Base-by-base conservation (phyloP, 2,888 invertebrate genomes). In the Taenaris catops region DNA sequence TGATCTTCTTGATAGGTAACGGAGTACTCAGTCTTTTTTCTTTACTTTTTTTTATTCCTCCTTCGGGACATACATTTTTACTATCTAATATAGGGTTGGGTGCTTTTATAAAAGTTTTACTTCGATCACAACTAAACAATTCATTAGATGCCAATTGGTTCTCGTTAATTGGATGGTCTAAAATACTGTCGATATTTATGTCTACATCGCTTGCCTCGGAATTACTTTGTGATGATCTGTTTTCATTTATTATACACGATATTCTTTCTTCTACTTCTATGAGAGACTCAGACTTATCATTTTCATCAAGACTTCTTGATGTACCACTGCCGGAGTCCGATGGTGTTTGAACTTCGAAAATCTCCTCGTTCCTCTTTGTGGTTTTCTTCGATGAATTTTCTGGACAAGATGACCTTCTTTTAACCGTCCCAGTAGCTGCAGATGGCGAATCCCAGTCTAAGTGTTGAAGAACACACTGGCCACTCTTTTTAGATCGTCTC, bases 381-480 rank as follows among this genome's bases (percentile, higher is more conserved):
- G 47, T 40, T 34, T 54, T 53, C 35, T 69, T 71, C 0, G 69
- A 55, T 38, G 68, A 55, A 43, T 66, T 69, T 49, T 84, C 83
- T 6, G 86, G 84, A 37, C 87, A 81, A 0, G 91, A 91, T 14
- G 87, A 80, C 33, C 92, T 83, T 48, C 92, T 79, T 61, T 92
- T 93, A 2, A 93, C 92, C 1, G 93, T 93, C 6, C 93, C 93
- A 1, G 93, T 93, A 60, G 89, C 89, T 14, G 89, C 79, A 10
- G 92, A 92, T 18, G 92, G 91, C 10, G 91, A 91, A 63, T 93
- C 93, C 92, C 93, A 93, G 62, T 93, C 93, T 46, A 91, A 59
- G 48, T 65, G 71, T 53, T 70, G 78, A 37, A 67, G 54, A 46
- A 63, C 54, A 63, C 76, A 72, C 59, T 76, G 79, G 56, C 65